These are phyloP conservation scores for Xenopus borealis DNA, from an alignment of 2,113 vertebrate species.

Conservation along the genomic window DNA sequence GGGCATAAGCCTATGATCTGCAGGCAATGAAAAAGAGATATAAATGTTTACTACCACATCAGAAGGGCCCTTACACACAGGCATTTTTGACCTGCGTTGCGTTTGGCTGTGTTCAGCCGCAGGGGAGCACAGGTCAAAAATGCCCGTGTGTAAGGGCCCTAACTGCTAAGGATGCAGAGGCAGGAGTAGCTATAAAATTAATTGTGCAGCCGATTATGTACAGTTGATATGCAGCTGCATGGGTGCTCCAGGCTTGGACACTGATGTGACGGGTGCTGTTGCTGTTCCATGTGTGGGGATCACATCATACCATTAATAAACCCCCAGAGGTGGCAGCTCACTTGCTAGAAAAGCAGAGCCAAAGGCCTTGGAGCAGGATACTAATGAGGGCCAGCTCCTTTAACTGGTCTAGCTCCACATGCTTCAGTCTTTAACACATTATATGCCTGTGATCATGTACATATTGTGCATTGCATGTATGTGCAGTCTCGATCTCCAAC, in stretches of 20 bases:
- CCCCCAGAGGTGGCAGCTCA: constrained; percentile 18
- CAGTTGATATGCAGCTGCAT: constrained; percentile 10
- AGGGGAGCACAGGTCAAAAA: too few relatives aligned
- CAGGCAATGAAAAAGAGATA: too few relatives aligned
- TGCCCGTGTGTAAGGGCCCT: too few relatives aligned
- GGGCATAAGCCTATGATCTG: too few relatives aligned
- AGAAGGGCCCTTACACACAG: too few relatives aligned
- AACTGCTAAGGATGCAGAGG: too few relatives aligned
- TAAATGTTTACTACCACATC: too few relatives aligned
- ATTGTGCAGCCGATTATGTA: neutral
- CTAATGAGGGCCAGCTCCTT: constrained; percentile 7
- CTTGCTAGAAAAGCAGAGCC: constrained; percentile 1
- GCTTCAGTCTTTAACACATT: neutral
- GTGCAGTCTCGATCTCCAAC: too few relatives aligned
- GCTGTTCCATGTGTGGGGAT: constrained; percentile 13
- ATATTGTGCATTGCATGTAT: too few relatives aligned
- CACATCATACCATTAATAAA: constrained; percentile 26
- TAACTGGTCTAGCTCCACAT: constrained; percentile 1
- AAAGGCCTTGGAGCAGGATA: constrained; percentile 5
- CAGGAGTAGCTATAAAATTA: too few relatives aligned
- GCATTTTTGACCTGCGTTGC: too few relatives aligned
- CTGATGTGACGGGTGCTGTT: constrained; percentile 14
- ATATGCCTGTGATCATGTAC: neutral
- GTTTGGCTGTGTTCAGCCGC: too few relatives aligned
- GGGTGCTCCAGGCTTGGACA: constrained; percentile 24